phyloP scores from a whole-genome alignment of 2,888 invertebrate genomes.

The Trissoscelio sp. region DNA sequence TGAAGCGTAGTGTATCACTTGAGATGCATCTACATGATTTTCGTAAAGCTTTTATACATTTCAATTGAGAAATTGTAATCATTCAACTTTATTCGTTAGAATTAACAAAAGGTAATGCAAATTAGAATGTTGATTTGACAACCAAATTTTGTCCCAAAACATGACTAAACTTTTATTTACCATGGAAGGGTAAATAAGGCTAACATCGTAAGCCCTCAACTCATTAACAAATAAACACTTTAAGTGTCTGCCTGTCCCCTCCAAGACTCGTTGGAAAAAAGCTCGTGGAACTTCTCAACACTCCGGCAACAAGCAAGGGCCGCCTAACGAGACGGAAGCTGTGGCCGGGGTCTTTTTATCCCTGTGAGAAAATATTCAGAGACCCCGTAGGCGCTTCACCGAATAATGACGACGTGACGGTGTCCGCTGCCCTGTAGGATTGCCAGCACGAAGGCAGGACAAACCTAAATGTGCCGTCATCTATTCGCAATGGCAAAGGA shows the following conservation, averaged over 20 bases:
- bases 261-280: conserved; percentile 18
- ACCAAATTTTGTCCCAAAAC: not conserved
- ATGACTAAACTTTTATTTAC: conserved; percentile 11
- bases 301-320: conserved; percentile 57
- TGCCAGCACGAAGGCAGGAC: conserved; percentile 26
- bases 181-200: conserved; percentile 2
- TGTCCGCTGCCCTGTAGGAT: conserved; percentile 55
- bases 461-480: conserved; percentile 46
- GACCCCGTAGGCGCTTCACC: conserved; percentile 61
- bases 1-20: too few species aligned
- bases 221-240: conserved; percentile 65
- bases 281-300: conserved; percentile 50
- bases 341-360: conserved; percentile 64
- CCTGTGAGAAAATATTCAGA: conserved; percentile 70
- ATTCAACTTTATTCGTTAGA: too few species aligned
- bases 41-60: too few species aligned
- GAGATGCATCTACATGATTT: too few species aligned
- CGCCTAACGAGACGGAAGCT: conserved; percentile 70
- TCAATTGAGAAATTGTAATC: too few species aligned
- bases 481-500: conserved; percentile 58
- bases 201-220: conserved; percentile 43
- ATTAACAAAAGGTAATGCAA: too few species aligned
- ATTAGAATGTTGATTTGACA: too few species aligned
- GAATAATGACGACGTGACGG: conserved; percentile 56
- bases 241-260: conserved; percentile 33